These are phyloP conservation scores for Lissonota sp. DNA, from an alignment of 2,888 invertebrate genomes.

Conservation along the genomic window DNA sequence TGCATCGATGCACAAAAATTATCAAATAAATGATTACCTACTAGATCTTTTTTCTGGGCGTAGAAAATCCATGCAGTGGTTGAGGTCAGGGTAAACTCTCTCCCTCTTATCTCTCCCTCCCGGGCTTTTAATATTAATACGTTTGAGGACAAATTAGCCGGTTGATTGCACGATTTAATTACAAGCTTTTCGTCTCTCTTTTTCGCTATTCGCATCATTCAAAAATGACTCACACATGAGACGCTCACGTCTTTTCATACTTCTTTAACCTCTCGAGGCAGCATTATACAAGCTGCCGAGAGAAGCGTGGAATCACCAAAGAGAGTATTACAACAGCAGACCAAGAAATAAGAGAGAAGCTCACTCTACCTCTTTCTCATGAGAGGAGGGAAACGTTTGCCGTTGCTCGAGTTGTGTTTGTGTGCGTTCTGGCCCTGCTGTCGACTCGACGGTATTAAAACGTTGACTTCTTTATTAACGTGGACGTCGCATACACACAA, in stretches of 20 bases:
- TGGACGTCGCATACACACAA: conserved; percentile 58
- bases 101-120: conserved; percentile 28
- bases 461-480: conserved; percentile 82
- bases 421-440: conserved; percentile 65
- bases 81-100: not conserved
- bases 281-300: conserved; percentile 19
- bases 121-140: conserved; percentile 77
- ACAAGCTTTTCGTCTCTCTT: conserved; percentile 73
- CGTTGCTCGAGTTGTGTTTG: conserved; percentile 56
- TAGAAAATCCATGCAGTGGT: not conserved
- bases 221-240: not conserved
- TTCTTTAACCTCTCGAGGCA: conserved; percentile 39
- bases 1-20: conserved; percentile 11
- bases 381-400: conserved; percentile 64
- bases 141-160: conserved; percentile 82
- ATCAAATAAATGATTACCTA: too few relatives aligned
- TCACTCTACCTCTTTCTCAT: not conserved
- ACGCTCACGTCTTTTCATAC: conserved; percentile 22
- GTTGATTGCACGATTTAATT: conserved; percentile 82
- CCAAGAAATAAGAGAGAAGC: conserved; percentile 43
- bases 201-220: conserved; percentile 57
- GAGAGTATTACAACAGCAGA: conserved; percentile 55
- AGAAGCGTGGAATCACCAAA: conserved; percentile 30
- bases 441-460: conserved; percentile 79
- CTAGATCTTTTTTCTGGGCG: too few relatives aligned